Conservation (phyloP, 2,888 invertebrate genomes). For the Octonoba sinensis region DNA sequence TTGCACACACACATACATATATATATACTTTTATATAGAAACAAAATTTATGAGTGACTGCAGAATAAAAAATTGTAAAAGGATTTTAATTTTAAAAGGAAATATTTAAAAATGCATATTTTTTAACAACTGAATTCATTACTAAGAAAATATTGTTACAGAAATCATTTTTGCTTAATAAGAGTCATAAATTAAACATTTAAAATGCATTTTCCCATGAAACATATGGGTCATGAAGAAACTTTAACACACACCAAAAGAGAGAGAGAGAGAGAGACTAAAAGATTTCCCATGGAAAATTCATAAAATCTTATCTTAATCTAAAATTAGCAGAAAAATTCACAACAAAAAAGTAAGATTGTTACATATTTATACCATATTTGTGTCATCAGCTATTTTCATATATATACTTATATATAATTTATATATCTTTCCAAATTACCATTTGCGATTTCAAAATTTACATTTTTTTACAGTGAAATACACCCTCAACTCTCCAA, state of each 20-base stretch:
- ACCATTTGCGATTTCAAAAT: slow-evolving; percentile 48
- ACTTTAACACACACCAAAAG: slow-evolving; percentile 1
- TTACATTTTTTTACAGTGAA: slow-evolving; percentile 63
- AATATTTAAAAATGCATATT: too few relatives aligned
- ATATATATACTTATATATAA: slow-evolving; percentile 52
- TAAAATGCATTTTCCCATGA: background rate
- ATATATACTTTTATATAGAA: background rate
- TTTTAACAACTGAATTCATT: too few relatives aligned
- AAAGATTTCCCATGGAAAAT: slow-evolving; percentile 35
- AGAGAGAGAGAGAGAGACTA: slow-evolving; percentile 14
- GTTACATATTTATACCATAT: slow-evolving; percentile 43
- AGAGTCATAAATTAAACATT: slow-evolving; percentile 9
- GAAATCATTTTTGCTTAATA: background rate
- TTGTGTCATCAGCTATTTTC: slow-evolving; percentile 54
- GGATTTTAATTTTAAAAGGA: too few relatives aligned
- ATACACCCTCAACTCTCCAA: slow-evolving; percentile 62
- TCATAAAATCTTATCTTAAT: slow-evolving; percentile 62
- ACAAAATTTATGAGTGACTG: too few relatives aligned
- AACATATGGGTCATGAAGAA: background rate
- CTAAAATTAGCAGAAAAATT: slow-evolving; percentile 60
- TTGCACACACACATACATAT: slow-evolving; percentile 19
- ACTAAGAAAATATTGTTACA: too few relatives aligned
- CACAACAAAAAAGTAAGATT: slow-evolving; percentile 48
- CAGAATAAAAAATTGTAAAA: too few relatives aligned
- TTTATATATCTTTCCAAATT: slow-evolving; percentile 56